Evolutionary conservation across 2,113 vertebrate species (phyloP).

Genomic region (Myiopsitta monachus): DNA sequence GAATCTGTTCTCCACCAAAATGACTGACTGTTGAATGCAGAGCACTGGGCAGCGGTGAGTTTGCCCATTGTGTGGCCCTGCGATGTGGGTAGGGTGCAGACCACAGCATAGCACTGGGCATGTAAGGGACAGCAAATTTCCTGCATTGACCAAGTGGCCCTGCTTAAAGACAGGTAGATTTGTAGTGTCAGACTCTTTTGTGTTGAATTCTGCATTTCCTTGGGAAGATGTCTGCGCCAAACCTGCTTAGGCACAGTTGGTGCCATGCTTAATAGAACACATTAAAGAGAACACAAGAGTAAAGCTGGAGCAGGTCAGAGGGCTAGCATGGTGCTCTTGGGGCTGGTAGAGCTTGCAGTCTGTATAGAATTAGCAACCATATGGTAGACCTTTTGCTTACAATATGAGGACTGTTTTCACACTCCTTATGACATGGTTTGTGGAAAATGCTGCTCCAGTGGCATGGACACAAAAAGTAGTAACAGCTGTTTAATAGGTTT

Average conservation of each 20-base stretch:
- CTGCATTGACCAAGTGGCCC: not conserved
- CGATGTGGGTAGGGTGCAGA: not conserved
- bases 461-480: not conserved
- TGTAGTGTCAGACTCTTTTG: not conserved
- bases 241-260: fast-evolving
- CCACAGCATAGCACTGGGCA: not conserved
- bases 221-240: not conserved
- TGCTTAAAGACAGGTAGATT: not conserved
- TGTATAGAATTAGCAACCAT: not conserved
- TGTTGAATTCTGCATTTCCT: not conserved
- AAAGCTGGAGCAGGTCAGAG: not conserved
- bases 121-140: not conserved
- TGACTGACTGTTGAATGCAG: not conserved
- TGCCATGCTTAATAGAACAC: not conserved
- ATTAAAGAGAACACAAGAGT: not conserved
- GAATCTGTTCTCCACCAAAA: not conserved
- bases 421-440: not conserved
- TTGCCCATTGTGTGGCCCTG: not conserved
- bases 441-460: not conserved
- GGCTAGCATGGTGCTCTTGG: not conserved
- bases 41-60: fast-evolving
- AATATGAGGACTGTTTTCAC: not conserved
- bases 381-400: not conserved
- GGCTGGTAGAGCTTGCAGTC: not conserved
- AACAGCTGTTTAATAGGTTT: slow-evolving; percentile 1